Evolutionary conservation across 2,113 vertebrate species (phyloP), one percentile per base, ranked within the genome.

Genomic region (Candoia aspera): DNA sequence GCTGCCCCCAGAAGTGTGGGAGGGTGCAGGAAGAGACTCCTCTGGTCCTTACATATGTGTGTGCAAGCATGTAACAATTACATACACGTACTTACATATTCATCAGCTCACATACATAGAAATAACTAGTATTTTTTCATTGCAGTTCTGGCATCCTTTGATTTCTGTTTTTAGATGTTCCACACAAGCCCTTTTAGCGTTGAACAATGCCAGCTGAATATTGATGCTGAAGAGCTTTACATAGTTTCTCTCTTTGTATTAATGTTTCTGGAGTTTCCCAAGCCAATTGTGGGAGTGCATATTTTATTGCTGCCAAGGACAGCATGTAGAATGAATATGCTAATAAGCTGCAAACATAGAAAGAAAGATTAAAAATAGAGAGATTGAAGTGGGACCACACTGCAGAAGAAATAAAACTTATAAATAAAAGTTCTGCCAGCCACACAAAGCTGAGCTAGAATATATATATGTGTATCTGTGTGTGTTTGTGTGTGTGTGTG

Each of bases 321-420:
- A 95, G 89, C 83, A 91, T 91, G 84, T 88, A 95, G 87, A 94
- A 83, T 91, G 92, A 96, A 95, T 95, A 95, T 89, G 91, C 53
- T 93, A 93, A 95, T 92, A 86, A 0, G 0, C 49, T 93, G 73
- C 92, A 87, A 94, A 2, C 23, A 62, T 37, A n/a, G 64, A 79
- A 0, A 0, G 94, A 54, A 83, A 88, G 54, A 58, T 91, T 73
- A 37, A 24, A 79, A 55, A 91, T 26, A 33, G 33, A 68, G 54
- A 86, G 23, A 93, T 89, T 92, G 93, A 91, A 0, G 0, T 33
- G 46, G 83, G 59, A 88, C 84, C 90, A 89, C 90, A 23, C 64
- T 91, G 58, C 1, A 6, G 58, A 84, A 91, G 84, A 90, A 33
- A 90, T 87, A 87, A 79, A 60, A 90, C 92, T 86, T 90, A 85